Conservation (phyloP, 2,888 invertebrate species). For the Nyleta sp. region DNA sequence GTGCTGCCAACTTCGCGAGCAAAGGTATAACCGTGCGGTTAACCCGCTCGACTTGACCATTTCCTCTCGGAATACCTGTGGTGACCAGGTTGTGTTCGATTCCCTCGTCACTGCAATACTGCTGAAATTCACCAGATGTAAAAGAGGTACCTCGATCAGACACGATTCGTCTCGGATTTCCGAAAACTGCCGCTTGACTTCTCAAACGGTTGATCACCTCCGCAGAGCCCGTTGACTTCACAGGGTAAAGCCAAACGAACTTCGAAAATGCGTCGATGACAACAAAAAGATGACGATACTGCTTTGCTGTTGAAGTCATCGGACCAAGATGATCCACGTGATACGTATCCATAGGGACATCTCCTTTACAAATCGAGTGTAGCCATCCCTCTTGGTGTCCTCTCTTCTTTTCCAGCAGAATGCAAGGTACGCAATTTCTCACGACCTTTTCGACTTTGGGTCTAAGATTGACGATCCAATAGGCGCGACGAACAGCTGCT, state of each 20-base stretch:
- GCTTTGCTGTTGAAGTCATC: neutral
- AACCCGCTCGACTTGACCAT: conserved; percentile 8
- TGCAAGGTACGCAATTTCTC: too few species aligned
- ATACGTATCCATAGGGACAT: neutral
- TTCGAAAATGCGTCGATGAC: conserved; percentile 2
- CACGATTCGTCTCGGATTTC: neutral
- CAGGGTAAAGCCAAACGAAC: conserved; percentile 1
- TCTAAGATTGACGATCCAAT: too few species aligned
- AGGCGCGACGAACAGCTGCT: too few species aligned
- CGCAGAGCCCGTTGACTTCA: neutral
- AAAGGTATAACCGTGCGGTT: neutral
- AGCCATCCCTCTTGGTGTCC: neutral
- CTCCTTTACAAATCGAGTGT: neutral
- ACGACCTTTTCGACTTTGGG: too few species aligned
- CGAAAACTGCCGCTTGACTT: neutral
- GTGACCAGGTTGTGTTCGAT: neutral
- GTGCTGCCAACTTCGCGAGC: neutral
- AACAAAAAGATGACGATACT: neutral
- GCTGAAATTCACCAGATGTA: neutral
- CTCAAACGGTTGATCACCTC: neutral
- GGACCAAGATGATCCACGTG: conserved; percentile 12
- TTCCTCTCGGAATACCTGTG: too few species aligned
- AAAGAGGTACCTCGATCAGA: neutral
- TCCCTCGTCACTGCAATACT: neutral
- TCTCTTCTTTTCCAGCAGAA: too few species aligned